Base-by-base conservation (phyloP, 2,888 invertebrate species). In the Vannuccia rotundouncinata region DNA sequence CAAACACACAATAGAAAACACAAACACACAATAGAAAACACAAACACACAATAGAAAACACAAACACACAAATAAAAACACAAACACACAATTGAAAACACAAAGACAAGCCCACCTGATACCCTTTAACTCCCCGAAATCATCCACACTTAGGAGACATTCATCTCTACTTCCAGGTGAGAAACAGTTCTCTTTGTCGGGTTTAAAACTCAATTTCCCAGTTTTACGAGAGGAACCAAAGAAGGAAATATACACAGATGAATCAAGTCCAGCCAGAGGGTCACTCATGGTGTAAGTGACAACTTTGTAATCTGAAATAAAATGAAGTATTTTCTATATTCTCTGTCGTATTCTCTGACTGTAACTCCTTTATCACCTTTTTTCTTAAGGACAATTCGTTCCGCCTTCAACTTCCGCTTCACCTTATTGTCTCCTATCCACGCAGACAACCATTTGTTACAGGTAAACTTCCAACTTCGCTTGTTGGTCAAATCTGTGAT, bases 251-350 rank as follows among this genome's bases (percentile, higher is more conserved):
- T 5, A 75, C 27, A 75, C 75, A 10, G 75, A 5, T 1, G 30
- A 22, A 28, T 29, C 29, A 10, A 75, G 29, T 27, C 29, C 75
- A 28, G 30, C 10, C 29, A 75, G 75, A 13, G 10, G 75, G 2
- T 75, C 29, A 13, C 28, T 5, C 25, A 2, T 29, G 5, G 75
- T 75, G 29, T 31, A 29, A n/a, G 75, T 28, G n/a, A 75, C 31
- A 10, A 75, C 75, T 75, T 75, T 75, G 75, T 31, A 75, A n/a
- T 27, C 75, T 75, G 29, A 13, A 59, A n/a, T 13, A 59, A 13
- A 59, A 59, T 13, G n/a, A 59, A 13, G 59, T 59, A 13, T 13
- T 59, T 59, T 13, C 59, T n/a, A n/a, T n/a, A n/a, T n/a, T n/a
- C n/a, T n/a, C n/a, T n/a, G n/a, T n/a, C n/a, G n/a, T n/a, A n/a